Evolutionary conservation across 2,797 vertebrate genomes (phyloP).

Genomic region (Mormyrus proboscirostris): DNA sequence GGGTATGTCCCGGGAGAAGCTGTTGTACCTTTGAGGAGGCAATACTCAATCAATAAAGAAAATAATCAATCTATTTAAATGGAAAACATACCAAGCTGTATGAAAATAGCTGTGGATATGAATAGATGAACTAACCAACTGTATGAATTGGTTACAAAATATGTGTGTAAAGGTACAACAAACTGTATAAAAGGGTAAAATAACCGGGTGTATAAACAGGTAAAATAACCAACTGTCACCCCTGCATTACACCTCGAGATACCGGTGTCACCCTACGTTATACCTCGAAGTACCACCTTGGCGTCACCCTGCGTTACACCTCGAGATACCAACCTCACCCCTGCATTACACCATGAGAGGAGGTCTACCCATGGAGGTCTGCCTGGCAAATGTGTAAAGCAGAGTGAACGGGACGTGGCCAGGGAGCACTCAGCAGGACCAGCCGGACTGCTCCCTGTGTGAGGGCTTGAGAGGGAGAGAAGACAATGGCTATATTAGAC

Average conservation of each 20-base stretch:
- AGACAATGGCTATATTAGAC: not conserved
- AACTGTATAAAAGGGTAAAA: not conserved
- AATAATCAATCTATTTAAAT: not conserved
- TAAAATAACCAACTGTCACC: not conserved
- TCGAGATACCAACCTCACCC: constrained; percentile 14
- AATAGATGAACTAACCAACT: not conserved
- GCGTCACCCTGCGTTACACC: too few relatives aligned
- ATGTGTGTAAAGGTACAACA: not conserved
- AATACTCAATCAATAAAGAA: not conserved
- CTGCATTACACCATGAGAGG: not conserved
- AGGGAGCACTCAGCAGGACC: constrained; percentile 13
- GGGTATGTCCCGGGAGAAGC: not conserved
- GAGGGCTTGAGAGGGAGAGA: constrained; percentile 8
- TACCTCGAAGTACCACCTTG: too few relatives aligned
- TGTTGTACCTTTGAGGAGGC: not conserved
- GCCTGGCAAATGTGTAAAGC: constrained; percentile 36
- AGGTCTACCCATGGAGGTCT: constrained; percentile 11
- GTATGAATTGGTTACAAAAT: not conserved
- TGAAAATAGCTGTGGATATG: not conserved
- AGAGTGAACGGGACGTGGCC: constrained; percentile 37
- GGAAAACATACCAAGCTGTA: not conserved
- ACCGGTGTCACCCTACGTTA: too few relatives aligned
- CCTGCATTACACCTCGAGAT: too few relatives aligned
- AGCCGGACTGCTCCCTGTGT: not conserved
- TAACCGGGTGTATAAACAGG: not conserved